phyloP scores from a whole-genome alignment of 2,113 vertebrate species.

The Python bivittatus region DNA sequence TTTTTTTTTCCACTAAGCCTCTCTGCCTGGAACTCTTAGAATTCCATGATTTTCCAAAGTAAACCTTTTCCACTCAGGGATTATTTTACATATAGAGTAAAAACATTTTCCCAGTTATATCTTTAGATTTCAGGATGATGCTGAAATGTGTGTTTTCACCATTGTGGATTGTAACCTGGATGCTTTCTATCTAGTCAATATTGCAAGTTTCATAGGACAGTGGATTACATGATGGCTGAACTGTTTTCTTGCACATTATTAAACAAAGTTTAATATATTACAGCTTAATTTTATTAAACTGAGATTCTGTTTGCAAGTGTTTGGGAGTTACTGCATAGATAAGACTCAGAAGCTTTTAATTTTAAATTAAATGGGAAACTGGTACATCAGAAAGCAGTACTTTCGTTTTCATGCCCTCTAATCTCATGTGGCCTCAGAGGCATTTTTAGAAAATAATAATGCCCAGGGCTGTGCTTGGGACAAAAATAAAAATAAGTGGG shows the following conservation, averaged over 20 bases:
- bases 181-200: accelerated
- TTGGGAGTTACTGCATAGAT: neutral
- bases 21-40: neutral
- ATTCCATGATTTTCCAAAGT: neutral
- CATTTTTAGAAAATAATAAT: too few species aligned
- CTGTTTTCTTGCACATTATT: accelerated
- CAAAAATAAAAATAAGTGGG: too few species aligned
- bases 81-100: neutral
- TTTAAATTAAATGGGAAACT: neutral
- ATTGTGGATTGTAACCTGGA: neutral
- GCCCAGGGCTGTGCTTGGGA: too few species aligned
- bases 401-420: neutral
- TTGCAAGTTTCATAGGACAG: neutral
- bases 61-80: neutral
- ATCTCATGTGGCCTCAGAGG: neutral
- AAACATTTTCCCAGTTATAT: neutral
- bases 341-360: neutral
- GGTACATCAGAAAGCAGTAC: neutral
- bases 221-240: neutral
- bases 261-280: constrained; percentile 6
- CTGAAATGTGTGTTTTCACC: neutral
- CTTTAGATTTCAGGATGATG: accelerated
- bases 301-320: neutral
- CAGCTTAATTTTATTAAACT: neutral
- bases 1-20: too few species aligned